A percentile compares a stretch with the other conserved stretches of the same genome.
These are phyloP conservation scores for Actinernus sp. DNA, from an alignment of 92 coral and sea anemone species.

Conservation along the genomic window DNA sequence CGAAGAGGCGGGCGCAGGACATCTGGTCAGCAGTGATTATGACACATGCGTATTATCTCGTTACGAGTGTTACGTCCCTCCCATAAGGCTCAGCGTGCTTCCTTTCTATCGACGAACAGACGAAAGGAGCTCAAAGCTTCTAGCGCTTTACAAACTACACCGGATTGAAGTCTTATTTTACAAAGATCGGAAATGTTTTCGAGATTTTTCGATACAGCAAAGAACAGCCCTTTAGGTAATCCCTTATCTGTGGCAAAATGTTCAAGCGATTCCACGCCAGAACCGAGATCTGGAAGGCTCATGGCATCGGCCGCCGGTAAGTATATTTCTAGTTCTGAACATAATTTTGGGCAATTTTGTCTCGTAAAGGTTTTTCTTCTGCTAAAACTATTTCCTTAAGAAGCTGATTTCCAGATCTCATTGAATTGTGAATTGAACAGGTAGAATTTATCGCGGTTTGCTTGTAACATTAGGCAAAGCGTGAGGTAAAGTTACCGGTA, in stretches of 20 bases:
- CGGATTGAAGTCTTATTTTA: slow-evolving; percentile 33
- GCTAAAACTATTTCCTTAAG: too few species aligned
- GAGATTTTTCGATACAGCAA: slow-evolving; percentile 85
- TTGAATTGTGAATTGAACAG: too few species aligned
- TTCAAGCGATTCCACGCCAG: slow-evolving; percentile 49
- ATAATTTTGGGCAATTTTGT: background rate
- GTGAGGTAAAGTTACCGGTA: too few species aligned
- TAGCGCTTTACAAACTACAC: slow-evolving; percentile 14
- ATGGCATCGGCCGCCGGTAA: slow-evolving; percentile 92
- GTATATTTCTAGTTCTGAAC: slow-evolving; percentile 5
- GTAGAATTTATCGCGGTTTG: too few species aligned
- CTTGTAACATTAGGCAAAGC: too few species aligned
- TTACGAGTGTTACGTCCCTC: slow-evolving; percentile 32
- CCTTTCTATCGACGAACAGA: slow-evolving; percentile 33
- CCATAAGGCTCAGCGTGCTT: slow-evolving; percentile 12
- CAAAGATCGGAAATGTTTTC: slow-evolving; percentile 79
- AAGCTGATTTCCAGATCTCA: too few species aligned
- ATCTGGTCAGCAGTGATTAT: too few species aligned
- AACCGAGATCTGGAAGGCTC: slow-evolving; percentile 60
- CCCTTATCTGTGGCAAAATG: slow-evolving; percentile 82
- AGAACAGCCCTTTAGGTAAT: slow-evolving; percentile 82
- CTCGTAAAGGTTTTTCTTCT: too few species aligned
- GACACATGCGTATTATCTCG: slow-evolving; percentile 27
- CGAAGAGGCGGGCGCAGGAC: too few species aligned
- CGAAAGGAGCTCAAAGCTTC: slow-evolving; percentile 7